Percentiles rank a stretch among this genome's conserved stretches.
phyloP scores from a whole-genome alignment of 1,140 invertebrate species.

The Pissodes strobi region DNA sequence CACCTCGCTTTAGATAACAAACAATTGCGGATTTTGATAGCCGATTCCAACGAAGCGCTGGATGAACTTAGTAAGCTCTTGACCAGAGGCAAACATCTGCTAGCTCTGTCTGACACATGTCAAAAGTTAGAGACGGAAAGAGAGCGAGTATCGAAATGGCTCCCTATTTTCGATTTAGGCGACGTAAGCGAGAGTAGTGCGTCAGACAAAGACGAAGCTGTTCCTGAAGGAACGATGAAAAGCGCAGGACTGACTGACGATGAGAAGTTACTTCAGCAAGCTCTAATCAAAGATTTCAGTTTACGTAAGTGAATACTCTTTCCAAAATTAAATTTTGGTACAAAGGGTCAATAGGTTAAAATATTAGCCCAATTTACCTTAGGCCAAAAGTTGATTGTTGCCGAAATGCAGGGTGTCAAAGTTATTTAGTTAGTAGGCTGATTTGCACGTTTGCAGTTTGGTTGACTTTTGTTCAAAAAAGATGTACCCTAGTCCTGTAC shows the following conservation, averaged over 20 bases:
- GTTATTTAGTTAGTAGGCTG: no score
- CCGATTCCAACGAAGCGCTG: conserved; percentile 35
- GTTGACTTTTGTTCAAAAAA: no score
- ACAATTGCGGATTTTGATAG: conserved; percentile 39
- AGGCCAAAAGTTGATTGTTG: no score
- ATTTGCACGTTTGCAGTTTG: no score
- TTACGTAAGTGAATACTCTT: background rate
- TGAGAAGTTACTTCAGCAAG: conserved; percentile 20
- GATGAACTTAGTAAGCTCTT: conserved; percentile 35
- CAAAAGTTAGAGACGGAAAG: conserved; percentile 48
- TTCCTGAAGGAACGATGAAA: no score
- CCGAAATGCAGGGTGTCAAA: no score
- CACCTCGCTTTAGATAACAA: conserved; percentile 44
- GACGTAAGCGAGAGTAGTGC: background rate
- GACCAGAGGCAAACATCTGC: conserved; percentile 41
- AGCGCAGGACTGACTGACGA: conserved; percentile 15
- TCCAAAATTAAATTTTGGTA: background rate
- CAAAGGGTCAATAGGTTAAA: no score
- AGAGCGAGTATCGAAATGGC: conserved; percentile 40
- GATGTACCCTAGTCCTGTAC: no score
- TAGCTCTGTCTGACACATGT: conserved; percentile 41
- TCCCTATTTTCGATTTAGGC: background rate
- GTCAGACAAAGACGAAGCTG: background rate
- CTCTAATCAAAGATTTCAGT: no score
- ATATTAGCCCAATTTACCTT: no score